phyloP scores from a whole-genome alignment of 1,140 invertebrate species.

The Euborellia annulipes region DNA sequence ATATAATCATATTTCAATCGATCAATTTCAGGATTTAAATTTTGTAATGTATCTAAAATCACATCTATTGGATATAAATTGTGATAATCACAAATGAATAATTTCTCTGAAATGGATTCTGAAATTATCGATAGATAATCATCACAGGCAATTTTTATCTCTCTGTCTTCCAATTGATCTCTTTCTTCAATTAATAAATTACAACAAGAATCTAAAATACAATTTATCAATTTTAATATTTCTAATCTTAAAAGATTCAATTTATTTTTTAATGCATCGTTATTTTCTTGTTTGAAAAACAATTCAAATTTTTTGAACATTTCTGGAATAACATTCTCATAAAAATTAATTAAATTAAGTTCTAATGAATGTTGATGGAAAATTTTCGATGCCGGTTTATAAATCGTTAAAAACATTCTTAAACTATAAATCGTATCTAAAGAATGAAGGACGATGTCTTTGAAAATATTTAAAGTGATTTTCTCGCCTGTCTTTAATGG shows the following conservation, averaged over 20 bases:
- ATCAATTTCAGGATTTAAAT: constrained; percentile 46
- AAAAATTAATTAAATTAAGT: constrained; percentile 44
- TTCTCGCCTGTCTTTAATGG: constrained; percentile 13
- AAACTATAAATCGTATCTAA: constrained; percentile 52
- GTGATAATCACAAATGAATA: constrained; percentile 55
- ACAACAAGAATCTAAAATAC: constrained; percentile 28
- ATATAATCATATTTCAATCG: constrained; percentile 41
- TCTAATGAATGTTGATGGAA: constrained; percentile 37
- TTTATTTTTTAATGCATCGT: constrained; percentile 23
- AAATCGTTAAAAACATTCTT: constrained; percentile 43
- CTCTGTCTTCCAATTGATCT: constrained; percentile 18
- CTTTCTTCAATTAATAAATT: constrained; percentile 27
- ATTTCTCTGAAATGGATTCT: constrained; percentile 42
- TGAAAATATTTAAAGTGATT: constrained; percentile 32
- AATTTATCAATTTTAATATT: constrained; percentile 30
- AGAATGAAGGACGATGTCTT: constrained; percentile 53
- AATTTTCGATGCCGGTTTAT: constrained; percentile 32
- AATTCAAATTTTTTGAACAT: constrained; percentile 41
- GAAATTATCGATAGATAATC: constrained; percentile 41
- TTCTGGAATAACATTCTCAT: constrained; percentile 42
- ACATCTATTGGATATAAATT: constrained; percentile 38
- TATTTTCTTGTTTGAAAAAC: constrained; percentile 21
- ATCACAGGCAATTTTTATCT: constrained; percentile 33
- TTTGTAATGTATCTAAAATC: constrained; percentile 38
- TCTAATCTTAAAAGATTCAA: constrained; percentile 29